Evolutionary conservation across 2,888 invertebrate species (phyloP), one percentile per base, ranked within the genome.

Genomic region (Trypoxylon attenuatum): DNA sequence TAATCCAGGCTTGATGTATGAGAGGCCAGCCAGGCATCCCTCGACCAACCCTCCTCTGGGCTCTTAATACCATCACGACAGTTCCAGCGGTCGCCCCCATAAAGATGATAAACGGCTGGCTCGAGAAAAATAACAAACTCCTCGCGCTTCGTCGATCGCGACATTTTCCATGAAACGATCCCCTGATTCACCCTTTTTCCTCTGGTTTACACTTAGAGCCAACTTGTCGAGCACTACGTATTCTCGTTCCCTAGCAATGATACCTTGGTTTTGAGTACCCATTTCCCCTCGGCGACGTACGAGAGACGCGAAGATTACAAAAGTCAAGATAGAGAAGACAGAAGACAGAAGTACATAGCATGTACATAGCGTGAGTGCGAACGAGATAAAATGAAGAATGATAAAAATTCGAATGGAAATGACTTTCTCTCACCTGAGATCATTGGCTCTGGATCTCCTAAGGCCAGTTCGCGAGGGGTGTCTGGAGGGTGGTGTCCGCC

Each of bases 401-500:
- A n/a, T n/a, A n/a, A n/a, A n/a, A n/a, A 8, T 4, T 8, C 25
- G 25, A 25, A 25, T 4, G 25, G 25, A 25, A 25, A 8, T 5
- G 8, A 5, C 13, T n/a, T n/a, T n/a, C 41, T 15, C 84, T 87
- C 84, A 90, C 90, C 90, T 90, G 83, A 90, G 87, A 86, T 90
- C 89, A 80, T 90, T 90, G 80, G 89, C 89, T 82, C 89, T 87
- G 73, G 89, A 89, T 59, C 86, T 80, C 67, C 87, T 80, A 59
- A 84, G 81, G 62, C 88, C 88, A 50, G n/a, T n/a, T n/a, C 92
- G 85, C 2, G 90, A 89, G 29, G 92, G 91, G 62, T 92, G 91
- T 60, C 92, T 89, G 60, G 91, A 89, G 19, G 92, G 89, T 77
- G 84, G 93, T 88, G 89, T 90, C 88, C 88, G 94, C 74, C 92